Conservation (phyloP, 2,113 vertebrate genomes). For the Cavia porcellus region DNA sequence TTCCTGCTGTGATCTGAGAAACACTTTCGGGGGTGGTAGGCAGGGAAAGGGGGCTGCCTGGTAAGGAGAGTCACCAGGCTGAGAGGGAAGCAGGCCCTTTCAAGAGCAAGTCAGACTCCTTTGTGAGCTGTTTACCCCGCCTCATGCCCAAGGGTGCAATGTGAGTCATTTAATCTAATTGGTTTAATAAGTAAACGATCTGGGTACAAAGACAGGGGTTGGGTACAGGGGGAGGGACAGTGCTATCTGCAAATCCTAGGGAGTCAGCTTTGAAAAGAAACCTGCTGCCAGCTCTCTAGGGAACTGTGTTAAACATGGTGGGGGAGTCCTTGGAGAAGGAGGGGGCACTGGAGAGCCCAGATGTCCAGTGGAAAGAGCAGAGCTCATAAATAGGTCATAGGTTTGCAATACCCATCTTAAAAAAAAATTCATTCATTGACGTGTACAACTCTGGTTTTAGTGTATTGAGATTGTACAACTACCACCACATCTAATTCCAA, state of each 20-base stretch:
- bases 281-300: conserved; percentile 66
- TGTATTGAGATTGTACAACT: not conserved
- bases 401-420: not conserved
- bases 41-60: not conserved
- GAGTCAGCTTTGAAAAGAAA: conserved; percentile 59
- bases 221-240: conserved; percentile 30
- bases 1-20: conserved; percentile 42
- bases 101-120: conserved; percentile 31
- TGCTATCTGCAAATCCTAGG: not conserved
- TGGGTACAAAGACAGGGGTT: conserved; percentile 6
- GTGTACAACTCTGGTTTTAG: not conserved
- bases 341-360: not conserved
- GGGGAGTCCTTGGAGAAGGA: not conserved
- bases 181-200: conserved; percentile 79
- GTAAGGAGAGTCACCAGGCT: not conserved
- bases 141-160: conserved; percentile 64
- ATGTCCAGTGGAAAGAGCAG: not conserved
- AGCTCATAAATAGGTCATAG: not conserved
- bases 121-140: conserved; percentile 71
- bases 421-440: not conserved
- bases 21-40: not conserved
- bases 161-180: conserved; percentile 80
- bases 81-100: conserved; percentile 60
- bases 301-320: conserved; percentile 11
- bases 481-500: not conserved